Evolutionary conservation across 2,888 invertebrate genomes (phyloP), one percentile per base, ranked within the genome.

Genomic region (Melangyna quadrimaculata): DNA sequence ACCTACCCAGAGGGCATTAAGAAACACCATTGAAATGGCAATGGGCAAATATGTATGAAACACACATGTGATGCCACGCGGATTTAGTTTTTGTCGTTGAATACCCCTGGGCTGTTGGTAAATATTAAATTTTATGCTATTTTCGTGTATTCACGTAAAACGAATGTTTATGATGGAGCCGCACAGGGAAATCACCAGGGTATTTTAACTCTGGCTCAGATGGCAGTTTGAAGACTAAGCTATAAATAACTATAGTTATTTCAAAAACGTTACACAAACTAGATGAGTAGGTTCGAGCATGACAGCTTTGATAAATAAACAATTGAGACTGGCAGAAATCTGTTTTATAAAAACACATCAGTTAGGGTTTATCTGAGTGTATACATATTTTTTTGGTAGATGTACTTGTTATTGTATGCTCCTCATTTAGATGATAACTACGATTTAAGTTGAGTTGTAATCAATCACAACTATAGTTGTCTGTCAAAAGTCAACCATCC

Each of bases 81-180:
- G 75, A 81, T 81, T 81, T 81, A 67, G 81, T 81, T 71, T 81
- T 71, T 74, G 35, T 48, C 40, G 29, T 53, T 61, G 69, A 75
- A 75, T 71, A 81, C 61, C 78, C 78, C 17, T 3, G 72, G 45
- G 82, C 78, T 61, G 82, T 72, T 61, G 40, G 72, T 82, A 63
- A 82, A 82, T 82, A 82, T 78, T 82, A 72, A 82, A 82, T 82
- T 77, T 82, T 72, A 73, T 73, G 43, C 22, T 67, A 27, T 55
- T 40, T 40, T 72, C 48, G 7, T 69, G 37, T 48, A 24, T 53
- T 40, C 63, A 63, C 63, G 63, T 70, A 59, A 59, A 59, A 59
- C 27, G 7, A 51, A 51, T 27, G n/a, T 27, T 51, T 51, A 51
- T 51, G 27, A 51, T 51, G 27, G 24, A 27, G 51, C 37, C 10